These are phyloP conservation scores for Leptinotarsa peninsularis DNA, from an alignment of 2,888 invertebrate species.

Conservation along the genomic window DNA sequence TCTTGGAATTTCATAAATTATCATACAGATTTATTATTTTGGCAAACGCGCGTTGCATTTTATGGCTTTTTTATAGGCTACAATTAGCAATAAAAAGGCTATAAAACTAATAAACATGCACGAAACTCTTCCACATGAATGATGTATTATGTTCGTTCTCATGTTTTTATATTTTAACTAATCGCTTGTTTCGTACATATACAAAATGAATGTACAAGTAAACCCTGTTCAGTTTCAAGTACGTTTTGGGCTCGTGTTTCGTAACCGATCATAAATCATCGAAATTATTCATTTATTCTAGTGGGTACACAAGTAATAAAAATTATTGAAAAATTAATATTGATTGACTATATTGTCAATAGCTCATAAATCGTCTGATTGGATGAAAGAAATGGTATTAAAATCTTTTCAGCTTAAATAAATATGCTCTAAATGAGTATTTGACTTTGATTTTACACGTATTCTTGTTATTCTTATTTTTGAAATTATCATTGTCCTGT, in stretches of 20 bases:
- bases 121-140: constrained; percentile 39
- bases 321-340: background rate
- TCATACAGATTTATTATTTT: constrained; percentile 48
- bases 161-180: constrained; percentile 10
- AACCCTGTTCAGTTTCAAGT: background rate
- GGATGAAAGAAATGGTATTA: background rate
- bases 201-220: background rate
- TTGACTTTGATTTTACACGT: no score
- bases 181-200: background rate
- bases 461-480: no score
- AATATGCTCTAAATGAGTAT: no score
- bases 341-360: background rate
- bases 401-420: no score
- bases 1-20: constrained; percentile 17
- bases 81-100: constrained; percentile 53
- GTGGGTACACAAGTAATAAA: background rate
- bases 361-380: background rate
- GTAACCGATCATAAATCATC: background rate
- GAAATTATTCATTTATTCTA: background rate
- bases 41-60: constrained; percentile 51
- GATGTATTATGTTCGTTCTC: constrained; percentile 27
- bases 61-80: constrained; percentile 52
- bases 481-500: no score
- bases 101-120: constrained; percentile 48
- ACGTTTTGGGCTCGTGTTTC: background rate